These are phyloP conservation scores for Leguminivora glycinivorella DNA, from an alignment of 1,140 invertebrate genomes.

Conservation along the genomic window DNA sequence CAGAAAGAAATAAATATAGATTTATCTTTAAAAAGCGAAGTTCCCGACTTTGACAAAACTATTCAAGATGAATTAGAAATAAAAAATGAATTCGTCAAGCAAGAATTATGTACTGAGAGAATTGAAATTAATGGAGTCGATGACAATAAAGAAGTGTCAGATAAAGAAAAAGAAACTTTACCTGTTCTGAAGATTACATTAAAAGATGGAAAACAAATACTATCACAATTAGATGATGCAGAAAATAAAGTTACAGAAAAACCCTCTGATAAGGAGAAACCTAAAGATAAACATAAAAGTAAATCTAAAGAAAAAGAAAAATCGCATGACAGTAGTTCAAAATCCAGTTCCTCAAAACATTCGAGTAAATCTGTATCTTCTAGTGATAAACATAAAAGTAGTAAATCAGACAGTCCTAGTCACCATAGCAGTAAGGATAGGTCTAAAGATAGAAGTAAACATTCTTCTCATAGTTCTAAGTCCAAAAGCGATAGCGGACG, in stretches of 20 bases:
- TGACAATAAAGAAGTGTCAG: constrained; percentile 60
- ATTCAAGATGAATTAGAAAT: constrained; percentile 32
- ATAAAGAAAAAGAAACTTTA: constrained; percentile 46
- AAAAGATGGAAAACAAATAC: constrained; percentile 86
- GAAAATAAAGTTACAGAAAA: constrained; percentile 62
- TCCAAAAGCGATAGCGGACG: constrained; percentile 61
- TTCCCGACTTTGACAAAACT: constrained; percentile 34
- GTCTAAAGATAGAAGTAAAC: constrained; percentile 71
- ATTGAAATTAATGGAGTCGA: constrained; percentile 45
- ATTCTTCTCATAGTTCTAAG: constrained; percentile 67
- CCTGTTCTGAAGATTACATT: constrained; percentile 83
- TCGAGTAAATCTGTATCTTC: constrained; percentile 77
- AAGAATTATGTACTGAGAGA: constrained; percentile 36
- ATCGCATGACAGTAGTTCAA: constrained; percentile 72
- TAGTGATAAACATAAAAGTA: constrained; percentile 73
- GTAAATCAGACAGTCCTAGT: constrained; percentile 67
- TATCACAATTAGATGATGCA: constrained; percentile 82
- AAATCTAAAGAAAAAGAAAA: constrained; percentile 56
- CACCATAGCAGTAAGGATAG: constrained; percentile 69
- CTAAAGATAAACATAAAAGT: constrained; percentile 72
- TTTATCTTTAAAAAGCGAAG: constrained; percentile 14
- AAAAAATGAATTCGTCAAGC: constrained; percentile 21
- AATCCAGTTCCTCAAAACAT: constrained; percentile 78
- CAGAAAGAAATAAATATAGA: constrained; percentile 46
- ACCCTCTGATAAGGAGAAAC: constrained; percentile 60